phyloP scores from a whole-genome alignment of 2,888 invertebrate genomes.

The Coremacera marginata region DNA sequence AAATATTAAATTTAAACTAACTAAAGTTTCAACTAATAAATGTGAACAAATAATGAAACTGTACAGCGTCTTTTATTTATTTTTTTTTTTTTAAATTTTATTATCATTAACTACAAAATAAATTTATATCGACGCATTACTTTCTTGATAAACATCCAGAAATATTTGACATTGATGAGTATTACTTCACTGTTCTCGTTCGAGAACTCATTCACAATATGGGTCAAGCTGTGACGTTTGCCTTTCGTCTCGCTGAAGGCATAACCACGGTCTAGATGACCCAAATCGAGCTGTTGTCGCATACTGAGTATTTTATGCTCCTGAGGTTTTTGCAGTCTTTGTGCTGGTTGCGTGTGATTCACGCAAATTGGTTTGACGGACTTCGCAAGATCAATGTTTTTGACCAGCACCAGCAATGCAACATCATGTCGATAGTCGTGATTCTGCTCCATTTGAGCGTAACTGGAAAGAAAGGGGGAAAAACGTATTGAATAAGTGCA shows the following conservation, averaged over 20 bases:
- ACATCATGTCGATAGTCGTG: slow-evolving; percentile 21
- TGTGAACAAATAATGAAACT: slow-evolving; percentile 14
- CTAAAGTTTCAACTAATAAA: slow-evolving; percentile 28
- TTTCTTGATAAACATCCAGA: slow-evolving; percentile 24
- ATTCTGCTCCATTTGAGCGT: not conserved
- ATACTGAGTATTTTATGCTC: not conserved
- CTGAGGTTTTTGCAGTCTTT: not conserved
- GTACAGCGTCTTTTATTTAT: not conserved
- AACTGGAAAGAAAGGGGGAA: slow-evolving; percentile 25
- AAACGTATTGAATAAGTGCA: not conserved
- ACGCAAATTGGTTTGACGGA: slow-evolving; percentile 50
- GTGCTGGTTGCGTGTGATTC: not conserved
- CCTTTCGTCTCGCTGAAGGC: not conserved
- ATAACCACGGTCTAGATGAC: not conserved
- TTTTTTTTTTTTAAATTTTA: too few species aligned
- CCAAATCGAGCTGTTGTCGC: not conserved
- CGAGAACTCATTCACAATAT: slow-evolving; percentile 16
- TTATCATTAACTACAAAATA: slow-evolving; percentile 22
- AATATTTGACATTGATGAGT: slow-evolving; percentile 44
- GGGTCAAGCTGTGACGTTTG: not conserved
- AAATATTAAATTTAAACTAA: slow-evolving; percentile 16
- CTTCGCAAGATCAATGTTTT: slow-evolving; percentile 48
- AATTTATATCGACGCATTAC: slow-evolving; percentile 40
- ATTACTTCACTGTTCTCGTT: slow-evolving; percentile 38
- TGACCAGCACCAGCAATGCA: slow-evolving; percentile 47